phyloP scores from a whole-genome alignment of 2,113 vertebrate species.

The Athene cunicularia region DNA sequence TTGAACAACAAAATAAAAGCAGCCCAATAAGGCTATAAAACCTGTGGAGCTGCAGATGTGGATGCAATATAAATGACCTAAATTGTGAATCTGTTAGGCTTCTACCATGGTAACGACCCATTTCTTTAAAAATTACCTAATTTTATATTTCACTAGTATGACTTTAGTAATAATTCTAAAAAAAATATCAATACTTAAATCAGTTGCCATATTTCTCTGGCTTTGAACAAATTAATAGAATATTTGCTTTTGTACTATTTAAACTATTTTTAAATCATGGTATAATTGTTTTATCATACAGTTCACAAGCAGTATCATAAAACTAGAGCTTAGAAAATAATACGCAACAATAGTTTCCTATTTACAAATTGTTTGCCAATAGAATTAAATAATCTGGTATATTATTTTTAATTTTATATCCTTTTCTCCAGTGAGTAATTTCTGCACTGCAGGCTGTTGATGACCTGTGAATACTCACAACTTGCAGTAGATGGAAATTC shows the following conservation, averaged over 20 bases:
- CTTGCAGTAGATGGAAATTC: neutral
- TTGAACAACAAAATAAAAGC: conserved; percentile 53
- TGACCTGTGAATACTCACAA: neutral
- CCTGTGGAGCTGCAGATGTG: neutral
- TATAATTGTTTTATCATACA: neutral
- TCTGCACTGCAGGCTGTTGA: neutral
- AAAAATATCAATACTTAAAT: conserved; percentile 4
- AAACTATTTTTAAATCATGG: neutral
- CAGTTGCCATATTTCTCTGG: neutral
- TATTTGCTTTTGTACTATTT: conserved; percentile 14
- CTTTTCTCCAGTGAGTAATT: neutral
- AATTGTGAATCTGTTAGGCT: conserved; percentile 15
- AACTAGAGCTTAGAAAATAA: neutral
- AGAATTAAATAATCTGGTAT: neutral
- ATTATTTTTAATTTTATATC: neutral
- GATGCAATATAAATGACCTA: neutral
- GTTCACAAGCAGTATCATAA: neutral
- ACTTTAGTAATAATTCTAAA: conserved; percentile 7
- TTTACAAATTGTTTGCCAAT: neutral
- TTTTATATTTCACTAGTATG: neutral
- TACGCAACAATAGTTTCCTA: neutral
- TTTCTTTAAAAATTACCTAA: conserved; percentile 48
- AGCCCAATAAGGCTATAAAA: conserved; percentile 4
- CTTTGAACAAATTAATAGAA: conserved; percentile 26
- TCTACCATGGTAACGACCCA: neutral